These are phyloP conservation scores for Periphyllus acericola DNA, from an alignment of 2,888 invertebrate species.

Conservation along the genomic window DNA sequence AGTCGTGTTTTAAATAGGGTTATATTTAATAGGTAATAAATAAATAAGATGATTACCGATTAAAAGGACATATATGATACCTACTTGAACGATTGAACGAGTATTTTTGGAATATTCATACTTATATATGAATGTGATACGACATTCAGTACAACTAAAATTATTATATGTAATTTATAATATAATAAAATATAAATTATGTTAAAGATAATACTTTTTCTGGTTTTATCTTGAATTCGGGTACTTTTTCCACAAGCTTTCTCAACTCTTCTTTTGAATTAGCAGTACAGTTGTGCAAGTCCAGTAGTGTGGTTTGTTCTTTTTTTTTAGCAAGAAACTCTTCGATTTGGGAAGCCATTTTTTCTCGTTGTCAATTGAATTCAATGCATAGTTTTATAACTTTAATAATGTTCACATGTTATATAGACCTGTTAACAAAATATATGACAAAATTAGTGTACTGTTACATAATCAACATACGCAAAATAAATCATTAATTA, in stretches of 20 bases:
- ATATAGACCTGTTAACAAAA: constrained; percentile 39
- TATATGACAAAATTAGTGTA: neutral
- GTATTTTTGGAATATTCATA: neutral
- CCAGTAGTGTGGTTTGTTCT: constrained; percentile 83
- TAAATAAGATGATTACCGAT: too few species aligned
- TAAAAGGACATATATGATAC: too few species aligned
- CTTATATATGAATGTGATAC: too few species aligned
- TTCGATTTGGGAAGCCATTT: constrained; percentile 71
- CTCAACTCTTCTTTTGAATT: constrained; percentile 85
- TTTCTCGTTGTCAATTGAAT: neutral
- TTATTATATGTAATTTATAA: too few species aligned
- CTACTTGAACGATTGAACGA: too few species aligned
- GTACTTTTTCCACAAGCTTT: constrained; percentile 84
- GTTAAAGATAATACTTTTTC: constrained; percentile 77
- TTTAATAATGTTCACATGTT: neutral
- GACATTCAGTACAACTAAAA: neutral
- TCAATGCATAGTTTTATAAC: neutral
- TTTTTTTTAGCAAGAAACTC: constrained; percentile 87
- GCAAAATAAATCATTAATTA: neutral
- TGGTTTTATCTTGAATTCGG: constrained; percentile 88
- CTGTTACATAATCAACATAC: neutral
- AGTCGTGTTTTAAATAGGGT: too few species aligned
- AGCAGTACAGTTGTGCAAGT: constrained; percentile 82
- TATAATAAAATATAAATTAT: neutral
- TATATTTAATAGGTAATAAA: too few species aligned